A percentile compares a stretch with the other conserved stretches of the same genome.
Evolutionary conservation across 1,140 invertebrate species (phyloP).

Genomic region (Chrysopa pallens): DNA sequence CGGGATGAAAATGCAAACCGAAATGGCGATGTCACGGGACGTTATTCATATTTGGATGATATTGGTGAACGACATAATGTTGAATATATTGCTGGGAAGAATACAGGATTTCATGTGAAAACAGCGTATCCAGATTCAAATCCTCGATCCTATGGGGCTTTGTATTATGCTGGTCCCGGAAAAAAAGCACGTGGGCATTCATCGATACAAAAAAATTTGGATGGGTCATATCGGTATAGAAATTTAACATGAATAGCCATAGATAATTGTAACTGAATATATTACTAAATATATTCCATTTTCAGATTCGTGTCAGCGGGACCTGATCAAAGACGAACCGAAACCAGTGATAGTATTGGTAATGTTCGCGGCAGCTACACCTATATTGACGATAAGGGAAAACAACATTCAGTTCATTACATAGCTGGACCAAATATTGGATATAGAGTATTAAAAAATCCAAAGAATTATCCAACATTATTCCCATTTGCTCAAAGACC

Average conservation of each 20-base stretch:
- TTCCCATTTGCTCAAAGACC: conserved; percentile 21
- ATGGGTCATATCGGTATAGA: conserved; percentile 38
- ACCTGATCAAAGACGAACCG: conserved; percentile 48
- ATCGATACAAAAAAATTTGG: conserved; percentile 36
- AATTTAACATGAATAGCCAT: not conserved
- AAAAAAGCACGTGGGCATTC: conserved; percentile 33
- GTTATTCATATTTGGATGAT: conserved; percentile 48
- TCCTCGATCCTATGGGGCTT: conserved; percentile 27
- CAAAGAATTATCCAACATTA: conserved; percentile 30
- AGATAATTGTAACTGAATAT: conserved; percentile 2
- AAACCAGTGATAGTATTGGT: conserved; percentile 44
- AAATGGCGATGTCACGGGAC: conserved; percentile 25
- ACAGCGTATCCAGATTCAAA: conserved; percentile 44
- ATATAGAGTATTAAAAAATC: conserved; percentile 46
- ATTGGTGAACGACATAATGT: conserved; percentile 51
- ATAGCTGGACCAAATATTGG: conserved; percentile 55
- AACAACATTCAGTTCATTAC: conserved; percentile 47
- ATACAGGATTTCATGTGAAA: conserved; percentile 51
- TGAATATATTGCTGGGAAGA: conserved; percentile 47
- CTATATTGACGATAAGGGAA: conserved; percentile 52
- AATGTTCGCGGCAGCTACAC: conserved; percentile 53
- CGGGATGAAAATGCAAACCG: conserved; percentile 33
- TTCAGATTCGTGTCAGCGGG: conserved; percentile 45
- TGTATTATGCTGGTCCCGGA: conserved; percentile 33
- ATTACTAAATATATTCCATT: conserved; percentile 13